Percentiles rank a stretch among this genome's conserved stretches.
Evolutionary conservation across 1,140 invertebrate species (phyloP).

Genomic region (Calliopsis andreniformis): DNA sequence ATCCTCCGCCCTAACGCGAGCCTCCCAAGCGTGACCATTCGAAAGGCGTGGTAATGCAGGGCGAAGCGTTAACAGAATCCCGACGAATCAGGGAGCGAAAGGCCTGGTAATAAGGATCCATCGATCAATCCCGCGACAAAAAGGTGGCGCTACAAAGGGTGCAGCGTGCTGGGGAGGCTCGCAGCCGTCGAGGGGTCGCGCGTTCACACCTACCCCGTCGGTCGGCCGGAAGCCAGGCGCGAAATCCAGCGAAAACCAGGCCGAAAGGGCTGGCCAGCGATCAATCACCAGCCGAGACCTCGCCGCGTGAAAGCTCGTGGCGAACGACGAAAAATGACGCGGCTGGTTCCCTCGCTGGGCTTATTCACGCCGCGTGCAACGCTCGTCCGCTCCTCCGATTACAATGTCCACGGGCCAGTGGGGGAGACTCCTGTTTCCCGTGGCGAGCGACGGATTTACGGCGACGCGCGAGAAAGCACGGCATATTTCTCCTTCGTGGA

Average conservation of each 20-base stretch:
- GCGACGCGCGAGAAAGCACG: neutral
- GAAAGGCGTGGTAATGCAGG: too few species aligned
- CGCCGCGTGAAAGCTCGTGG: constrained; percentile 25
- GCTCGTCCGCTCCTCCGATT: constrained; percentile 37
- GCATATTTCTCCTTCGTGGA: constrained; percentile 18
- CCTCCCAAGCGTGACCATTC: too few species aligned
- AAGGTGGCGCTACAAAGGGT: too few species aligned
- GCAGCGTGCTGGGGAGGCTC: too few species aligned
- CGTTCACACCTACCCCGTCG: neutral
- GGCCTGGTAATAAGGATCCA: neutral
- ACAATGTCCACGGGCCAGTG: constrained; percentile 30
- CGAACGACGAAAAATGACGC: constrained; percentile 45
- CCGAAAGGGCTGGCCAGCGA: constrained; percentile 8
- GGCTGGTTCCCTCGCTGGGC: neutral
- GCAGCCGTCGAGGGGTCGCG: too few species aligned
- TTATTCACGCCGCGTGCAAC: constrained; percentile 34
- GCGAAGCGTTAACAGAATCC: neutral
- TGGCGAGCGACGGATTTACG: constrained; percentile 34
- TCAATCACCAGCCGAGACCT: constrained; percentile 27
- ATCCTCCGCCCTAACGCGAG: too few species aligned
- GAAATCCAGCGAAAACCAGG: neutral
- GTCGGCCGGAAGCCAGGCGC: neutral
- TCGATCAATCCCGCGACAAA: too few species aligned
- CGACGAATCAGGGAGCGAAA: neutral
- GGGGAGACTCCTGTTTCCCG: constrained; percentile 23